phyloP scores from a whole-genome alignment of 1,140 invertebrate genomes.

The Bemisia tabaci region DNA sequence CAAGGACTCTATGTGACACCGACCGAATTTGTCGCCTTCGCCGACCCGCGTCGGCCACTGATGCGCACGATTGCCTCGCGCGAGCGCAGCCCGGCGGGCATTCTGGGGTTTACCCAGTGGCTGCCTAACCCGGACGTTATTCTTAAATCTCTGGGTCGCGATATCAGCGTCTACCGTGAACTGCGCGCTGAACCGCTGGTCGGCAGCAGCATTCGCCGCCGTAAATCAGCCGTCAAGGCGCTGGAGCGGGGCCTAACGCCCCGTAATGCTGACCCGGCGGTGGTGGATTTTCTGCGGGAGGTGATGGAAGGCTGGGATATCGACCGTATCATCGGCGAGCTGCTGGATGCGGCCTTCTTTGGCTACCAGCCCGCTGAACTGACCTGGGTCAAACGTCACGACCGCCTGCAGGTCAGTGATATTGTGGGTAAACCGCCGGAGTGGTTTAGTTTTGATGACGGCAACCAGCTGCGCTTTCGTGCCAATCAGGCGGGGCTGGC shows the following conservation, averaged over 20 bases:
- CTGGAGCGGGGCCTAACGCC: not conserved
- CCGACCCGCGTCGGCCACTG: too few species aligned
- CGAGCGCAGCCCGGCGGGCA: too few species aligned
- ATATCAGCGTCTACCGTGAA: not conserved
- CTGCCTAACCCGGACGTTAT: too few species aligned
- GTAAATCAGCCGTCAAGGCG: not conserved
- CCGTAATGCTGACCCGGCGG: not conserved
- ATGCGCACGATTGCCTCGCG: too few species aligned
- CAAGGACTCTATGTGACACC: too few species aligned
- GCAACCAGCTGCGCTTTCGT: not conserved
- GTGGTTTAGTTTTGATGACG: slow-evolving; percentile 1
- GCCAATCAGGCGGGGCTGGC: too few species aligned
- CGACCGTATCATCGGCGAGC: slow-evolving; percentile 1
- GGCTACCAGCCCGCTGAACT: slow-evolving; percentile 3
- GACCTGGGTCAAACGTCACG: not conserved
- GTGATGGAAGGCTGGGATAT: not conserved
- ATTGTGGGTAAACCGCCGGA: slow-evolving; percentile 1
- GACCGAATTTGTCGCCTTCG: too few species aligned
- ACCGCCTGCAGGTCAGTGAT: not conserved
- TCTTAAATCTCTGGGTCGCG: too few species aligned
- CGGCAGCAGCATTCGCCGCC: slow-evolving; percentile 1
- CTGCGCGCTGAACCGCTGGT: slow-evolving; percentile 3
- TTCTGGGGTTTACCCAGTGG: too few species aligned
- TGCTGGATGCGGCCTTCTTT: slow-evolving; percentile 2
- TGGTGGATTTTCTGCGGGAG: not conserved